phyloP scores from a whole-genome alignment of 1,140 invertebrate species.

The Lordiphosa mommai region DNA sequence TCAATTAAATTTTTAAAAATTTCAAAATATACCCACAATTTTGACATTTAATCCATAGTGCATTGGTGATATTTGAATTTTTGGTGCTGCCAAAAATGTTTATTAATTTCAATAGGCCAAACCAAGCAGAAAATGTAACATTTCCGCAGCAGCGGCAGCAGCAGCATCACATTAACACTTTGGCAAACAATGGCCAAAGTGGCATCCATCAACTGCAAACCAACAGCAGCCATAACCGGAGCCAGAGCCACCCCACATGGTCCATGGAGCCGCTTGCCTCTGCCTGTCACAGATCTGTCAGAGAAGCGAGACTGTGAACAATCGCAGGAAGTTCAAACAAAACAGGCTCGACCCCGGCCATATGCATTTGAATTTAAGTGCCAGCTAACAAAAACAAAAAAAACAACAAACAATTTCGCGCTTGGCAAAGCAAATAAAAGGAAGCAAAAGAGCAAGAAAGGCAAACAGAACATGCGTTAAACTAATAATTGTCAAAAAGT shows the following conservation, averaged over 20 bases:
- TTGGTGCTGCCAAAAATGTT: constrained; percentile 32
- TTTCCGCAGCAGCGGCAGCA: constrained; percentile 55
- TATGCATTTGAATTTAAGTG: constrained; percentile 62
- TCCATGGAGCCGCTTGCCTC: constrained; percentile 40
- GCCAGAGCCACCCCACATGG: constrained; percentile 32
- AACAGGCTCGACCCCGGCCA: constrained; percentile 20
- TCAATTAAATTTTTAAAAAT: too few species aligned
- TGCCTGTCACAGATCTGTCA: constrained; percentile 73
- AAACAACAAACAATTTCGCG: constrained; percentile 75
- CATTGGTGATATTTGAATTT: constrained; percentile 20
- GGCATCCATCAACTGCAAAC: constrained; percentile 64
- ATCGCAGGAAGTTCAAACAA: constrained; percentile 70
- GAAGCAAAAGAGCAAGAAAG: constrained; percentile 26
- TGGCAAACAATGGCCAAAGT: constrained; percentile 63
- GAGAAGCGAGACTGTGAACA: constrained; percentile 69
- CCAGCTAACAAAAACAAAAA: constrained; percentile 20
- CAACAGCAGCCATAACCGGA: constrained; percentile 14
- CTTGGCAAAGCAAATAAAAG: constrained; percentile 64
- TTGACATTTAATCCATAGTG: too few species aligned
- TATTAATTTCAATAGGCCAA: constrained; percentile 54
- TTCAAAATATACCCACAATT: too few species aligned
- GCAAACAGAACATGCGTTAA: constrained; percentile 63
- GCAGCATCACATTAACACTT: constrained; percentile 62
- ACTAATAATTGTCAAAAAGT: constrained; percentile 77
- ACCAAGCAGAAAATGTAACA: constrained; percentile 67